Evolutionary conservation across 2,797 vertebrate genomes (phyloP), one percentile per base, ranked within the genome.

Genomic region (Chanos chanos): DNA sequence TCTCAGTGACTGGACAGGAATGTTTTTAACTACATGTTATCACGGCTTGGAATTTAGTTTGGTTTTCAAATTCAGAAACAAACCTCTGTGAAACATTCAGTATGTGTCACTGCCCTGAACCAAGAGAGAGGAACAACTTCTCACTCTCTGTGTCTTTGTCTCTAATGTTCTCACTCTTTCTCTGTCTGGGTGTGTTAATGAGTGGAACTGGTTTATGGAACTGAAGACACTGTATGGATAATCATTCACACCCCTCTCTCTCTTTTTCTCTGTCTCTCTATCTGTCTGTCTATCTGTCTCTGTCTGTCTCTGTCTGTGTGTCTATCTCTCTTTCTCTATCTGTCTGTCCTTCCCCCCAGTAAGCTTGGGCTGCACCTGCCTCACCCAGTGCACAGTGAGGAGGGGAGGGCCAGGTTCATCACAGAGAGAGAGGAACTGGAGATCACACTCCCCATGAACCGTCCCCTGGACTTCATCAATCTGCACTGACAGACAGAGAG

Each of bases 311-410:
- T n/a, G n/a, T n/a, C n/a, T n/a, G n/a, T 27, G 7, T 13, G 19
- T 49, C 54, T 15, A 18, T 15, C 2, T 36, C 4, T 28, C 5
- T 2, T 33, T 8, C 24, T n/a, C 12, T 24, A 28, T 13, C 43
- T 37, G 2, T 22, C 10, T 65, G 16, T 40, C 49, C 19, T 37
- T 77, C 79, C 57, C 75, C 68, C 34, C 82, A 98, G 96, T 82
- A 96, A 94, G 77, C 84, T 99, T 40, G 88, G 93, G 62, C 79
- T 98, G 51, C 93, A 93, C 60, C 89, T 99, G 18, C 95, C 94
- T 10, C 86, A 95, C 52, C 83, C 82, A 0, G 86, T 94, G 18
- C 87, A 94, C 74, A 81, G 71, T 55, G 77, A 78, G 16, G 86
- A 80, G 33, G 92, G 91, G 2, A 94, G 79, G 72, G 96, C 93